These are phyloP conservation scores for Lacerta viridis DNA, from an alignment of 2,797 vertebrate species.

Conservation along the genomic window DNA sequence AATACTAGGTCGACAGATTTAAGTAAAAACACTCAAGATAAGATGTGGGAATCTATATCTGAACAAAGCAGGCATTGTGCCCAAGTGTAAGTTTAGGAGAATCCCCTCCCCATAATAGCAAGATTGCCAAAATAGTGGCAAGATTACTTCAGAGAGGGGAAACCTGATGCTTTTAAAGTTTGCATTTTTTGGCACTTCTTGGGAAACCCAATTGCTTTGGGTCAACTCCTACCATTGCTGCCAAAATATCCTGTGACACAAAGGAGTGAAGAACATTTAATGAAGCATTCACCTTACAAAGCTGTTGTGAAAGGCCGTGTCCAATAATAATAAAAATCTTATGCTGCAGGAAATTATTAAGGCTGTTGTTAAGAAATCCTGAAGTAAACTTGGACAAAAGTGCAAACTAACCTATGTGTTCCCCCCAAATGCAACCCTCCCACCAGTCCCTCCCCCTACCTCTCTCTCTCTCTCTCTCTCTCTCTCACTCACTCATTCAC, in stretches of 20 bases:
- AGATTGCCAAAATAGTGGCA: no score
- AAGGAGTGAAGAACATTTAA: slow-evolving; percentile 4
- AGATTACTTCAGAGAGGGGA: no score
- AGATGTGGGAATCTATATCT: no score
- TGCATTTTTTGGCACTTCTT: not conserved
- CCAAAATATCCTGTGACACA: not conserved
- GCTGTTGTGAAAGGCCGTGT: not conserved
- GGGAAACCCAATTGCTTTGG: not conserved
- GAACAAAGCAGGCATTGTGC: no score
- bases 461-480: no score
- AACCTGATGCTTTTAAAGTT: not conserved
- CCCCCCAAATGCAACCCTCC: not conserved
- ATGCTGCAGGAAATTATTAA: not conserved
- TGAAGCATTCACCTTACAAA: not conserved
- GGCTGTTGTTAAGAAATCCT: not conserved
- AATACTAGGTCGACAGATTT: no score
- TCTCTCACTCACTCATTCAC: no score
- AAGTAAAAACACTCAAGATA: no score
- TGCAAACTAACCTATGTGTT: not conserved
- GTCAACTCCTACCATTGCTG: not conserved
- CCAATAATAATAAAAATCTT: not conserved
- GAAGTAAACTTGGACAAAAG: not conserved
- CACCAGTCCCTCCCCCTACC: not conserved
- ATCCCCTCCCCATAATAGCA: no score
- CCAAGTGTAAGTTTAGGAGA: no score